These are phyloP conservation scores for Semnornis frantzii DNA, from an alignment of 2,113 vertebrate species.

Conservation along the genomic window DNA sequence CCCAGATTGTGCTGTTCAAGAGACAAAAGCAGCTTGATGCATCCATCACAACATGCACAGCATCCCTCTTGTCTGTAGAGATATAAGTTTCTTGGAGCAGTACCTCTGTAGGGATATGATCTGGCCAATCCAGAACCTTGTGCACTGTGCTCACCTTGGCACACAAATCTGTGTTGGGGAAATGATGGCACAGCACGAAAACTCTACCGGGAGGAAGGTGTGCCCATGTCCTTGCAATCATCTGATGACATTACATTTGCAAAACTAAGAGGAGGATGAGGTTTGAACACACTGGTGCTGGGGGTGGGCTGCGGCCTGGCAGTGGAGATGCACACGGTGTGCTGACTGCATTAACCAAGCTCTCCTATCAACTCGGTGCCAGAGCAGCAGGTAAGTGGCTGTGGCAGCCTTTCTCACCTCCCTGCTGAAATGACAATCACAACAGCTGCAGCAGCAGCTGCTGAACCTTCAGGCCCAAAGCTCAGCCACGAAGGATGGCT, in stretches of 20 bases:
- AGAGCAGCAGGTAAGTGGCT: background rate
- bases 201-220: background rate
- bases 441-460: background rate
- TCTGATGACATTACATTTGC: background rate
- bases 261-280: background rate
- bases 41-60: background rate
- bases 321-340: too few relatives aligned
- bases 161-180: background rate
- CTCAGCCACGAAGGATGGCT: background rate
- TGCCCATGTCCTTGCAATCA: background rate
- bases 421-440: background rate
- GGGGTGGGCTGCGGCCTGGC: background rate
- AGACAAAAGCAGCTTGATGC: background rate
- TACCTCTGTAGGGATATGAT: background rate
- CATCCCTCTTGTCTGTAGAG: background rate
- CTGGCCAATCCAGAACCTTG: background rate
- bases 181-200: background rate
- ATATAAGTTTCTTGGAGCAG: background rate
- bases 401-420: background rate
- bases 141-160: background rate
- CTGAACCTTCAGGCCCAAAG: background rate
- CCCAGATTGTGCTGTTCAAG: background rate
- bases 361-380: background rate
- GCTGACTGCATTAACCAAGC: background rate
- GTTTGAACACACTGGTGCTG: rapidly evolving